phyloP scores from a whole-genome alignment of 2,113 vertebrate species.

The Peromyscus leucopus region DNA sequence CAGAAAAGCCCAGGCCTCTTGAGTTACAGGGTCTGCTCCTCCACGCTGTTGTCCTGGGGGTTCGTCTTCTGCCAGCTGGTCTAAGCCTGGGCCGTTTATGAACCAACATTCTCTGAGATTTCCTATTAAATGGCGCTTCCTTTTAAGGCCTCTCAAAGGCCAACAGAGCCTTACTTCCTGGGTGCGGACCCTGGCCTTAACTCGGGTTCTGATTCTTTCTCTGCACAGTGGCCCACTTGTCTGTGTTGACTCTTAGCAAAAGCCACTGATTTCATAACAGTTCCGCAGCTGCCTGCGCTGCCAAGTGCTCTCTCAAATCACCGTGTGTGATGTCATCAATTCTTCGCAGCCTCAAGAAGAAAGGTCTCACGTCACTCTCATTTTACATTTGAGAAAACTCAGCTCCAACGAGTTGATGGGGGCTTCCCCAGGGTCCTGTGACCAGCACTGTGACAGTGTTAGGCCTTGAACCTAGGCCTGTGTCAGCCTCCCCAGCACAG shows the following conservation, averaged over 20 bases:
- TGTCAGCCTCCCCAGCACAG: neutral
- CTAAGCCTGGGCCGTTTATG: neutral
- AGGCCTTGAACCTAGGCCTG: neutral
- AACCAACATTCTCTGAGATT: neutral
- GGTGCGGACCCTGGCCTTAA: neutral
- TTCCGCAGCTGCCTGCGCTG: neutral
- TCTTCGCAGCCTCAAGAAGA: neutral
- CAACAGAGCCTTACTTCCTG: neutral
- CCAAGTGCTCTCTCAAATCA: neutral
- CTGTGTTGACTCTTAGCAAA: neutral
- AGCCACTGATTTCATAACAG: neutral
- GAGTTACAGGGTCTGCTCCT: neutral
- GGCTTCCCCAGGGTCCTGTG: neutral
- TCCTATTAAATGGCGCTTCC: neutral
- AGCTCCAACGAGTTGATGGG: neutral
- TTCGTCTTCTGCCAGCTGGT: neutral
- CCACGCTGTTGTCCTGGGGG: neutral
- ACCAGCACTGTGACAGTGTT: neutral
- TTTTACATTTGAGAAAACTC: neutral
- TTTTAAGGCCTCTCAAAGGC: neutral
- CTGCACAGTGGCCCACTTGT: neutral
- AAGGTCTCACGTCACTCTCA: neutral
- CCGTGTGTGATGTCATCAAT: accelerated
- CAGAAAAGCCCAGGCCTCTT: neutral
- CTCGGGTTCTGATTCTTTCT: neutral